Conservation (phyloP, 2,113 vertebrate genomes). For the Centropristis striata region DNA sequence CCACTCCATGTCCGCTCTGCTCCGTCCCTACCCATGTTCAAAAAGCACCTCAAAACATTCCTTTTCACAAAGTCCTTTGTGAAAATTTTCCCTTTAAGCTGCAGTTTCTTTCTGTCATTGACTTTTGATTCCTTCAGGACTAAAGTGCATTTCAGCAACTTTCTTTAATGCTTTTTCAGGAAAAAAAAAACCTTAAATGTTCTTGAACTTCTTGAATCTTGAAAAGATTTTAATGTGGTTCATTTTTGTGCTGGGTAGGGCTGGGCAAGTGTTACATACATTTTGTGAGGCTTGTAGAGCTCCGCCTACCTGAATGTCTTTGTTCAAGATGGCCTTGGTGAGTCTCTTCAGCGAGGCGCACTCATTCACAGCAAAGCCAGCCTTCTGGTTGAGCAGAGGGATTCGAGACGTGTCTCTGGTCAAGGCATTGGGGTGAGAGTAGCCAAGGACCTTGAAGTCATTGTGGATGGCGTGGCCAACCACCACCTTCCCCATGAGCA, state of each 20-base stretch:
- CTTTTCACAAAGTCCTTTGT: too few relatives aligned
- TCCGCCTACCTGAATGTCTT: constrained; percentile 91
- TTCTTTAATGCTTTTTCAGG: background rate
- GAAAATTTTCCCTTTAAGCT: background rate
- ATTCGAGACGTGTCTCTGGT: constrained; percentile 91
- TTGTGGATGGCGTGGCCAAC: constrained; percentile 93
- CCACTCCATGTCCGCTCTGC: too few relatives aligned
- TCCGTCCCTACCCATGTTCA: too few relatives aligned
- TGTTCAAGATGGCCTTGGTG: constrained; percentile 89
- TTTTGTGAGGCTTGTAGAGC: background rate
- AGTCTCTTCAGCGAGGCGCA: constrained; percentile 90
- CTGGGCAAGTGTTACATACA: too few relatives aligned
- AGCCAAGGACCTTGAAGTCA: constrained; percentile 91
- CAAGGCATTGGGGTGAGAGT: constrained; percentile 86
- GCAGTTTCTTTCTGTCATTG: background rate
- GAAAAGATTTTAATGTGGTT: too few relatives aligned
- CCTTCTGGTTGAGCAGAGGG: constrained; percentile 89
- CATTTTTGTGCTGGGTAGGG: too few relatives aligned
- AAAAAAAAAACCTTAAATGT: too few relatives aligned
- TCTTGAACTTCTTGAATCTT: too few relatives aligned
- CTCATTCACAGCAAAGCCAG: constrained; percentile 79
- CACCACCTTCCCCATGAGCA: constrained; percentile 91
- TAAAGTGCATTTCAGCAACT: background rate
- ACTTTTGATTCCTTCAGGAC: too few relatives aligned
- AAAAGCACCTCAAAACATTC: too few relatives aligned